Conservation (phyloP, 2,797 vertebrate genomes). For the Choloepus didactylus region DNA sequence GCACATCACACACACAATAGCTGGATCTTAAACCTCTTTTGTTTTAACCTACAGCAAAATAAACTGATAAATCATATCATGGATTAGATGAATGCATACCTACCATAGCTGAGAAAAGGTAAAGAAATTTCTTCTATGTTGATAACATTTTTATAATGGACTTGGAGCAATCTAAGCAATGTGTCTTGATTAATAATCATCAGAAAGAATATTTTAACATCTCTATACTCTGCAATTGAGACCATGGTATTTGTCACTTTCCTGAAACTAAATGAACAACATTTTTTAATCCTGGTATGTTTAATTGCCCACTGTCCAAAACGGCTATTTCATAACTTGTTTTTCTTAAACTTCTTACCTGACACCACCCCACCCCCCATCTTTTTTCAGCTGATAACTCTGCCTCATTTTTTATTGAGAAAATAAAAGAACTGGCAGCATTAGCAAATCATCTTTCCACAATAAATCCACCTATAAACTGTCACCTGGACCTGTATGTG, state of each 20-base stretch:
- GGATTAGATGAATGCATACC: background rate
- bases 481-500: background rate
- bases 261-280: background rate
- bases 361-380: background rate
- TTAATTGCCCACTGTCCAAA: background rate
- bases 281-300: background rate
- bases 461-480: background rate
- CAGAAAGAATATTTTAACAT: conserved; percentile 1
- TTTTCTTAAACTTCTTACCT: conserved; percentile 29
- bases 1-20: background rate
- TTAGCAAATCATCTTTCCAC: background rate
- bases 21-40: background rate
- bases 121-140: conserved; percentile 6
- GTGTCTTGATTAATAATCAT: conserved; percentile 44
- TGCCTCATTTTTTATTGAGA: conserved; percentile 6
- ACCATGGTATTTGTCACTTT: background rate
- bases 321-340: background rate
- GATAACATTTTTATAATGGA: conserved; percentile 43
- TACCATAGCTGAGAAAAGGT: background rate
- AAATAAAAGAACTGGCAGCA: background rate
- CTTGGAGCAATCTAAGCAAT: background rate
- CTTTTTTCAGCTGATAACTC: background rate
- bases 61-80: background rate
- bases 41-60: conserved; percentile 44
- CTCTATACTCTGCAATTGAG: conserved; percentile 16